phyloP scores from a whole-genome alignment of 2,113 vertebrate species.

The Scomber japonicus region DNA sequence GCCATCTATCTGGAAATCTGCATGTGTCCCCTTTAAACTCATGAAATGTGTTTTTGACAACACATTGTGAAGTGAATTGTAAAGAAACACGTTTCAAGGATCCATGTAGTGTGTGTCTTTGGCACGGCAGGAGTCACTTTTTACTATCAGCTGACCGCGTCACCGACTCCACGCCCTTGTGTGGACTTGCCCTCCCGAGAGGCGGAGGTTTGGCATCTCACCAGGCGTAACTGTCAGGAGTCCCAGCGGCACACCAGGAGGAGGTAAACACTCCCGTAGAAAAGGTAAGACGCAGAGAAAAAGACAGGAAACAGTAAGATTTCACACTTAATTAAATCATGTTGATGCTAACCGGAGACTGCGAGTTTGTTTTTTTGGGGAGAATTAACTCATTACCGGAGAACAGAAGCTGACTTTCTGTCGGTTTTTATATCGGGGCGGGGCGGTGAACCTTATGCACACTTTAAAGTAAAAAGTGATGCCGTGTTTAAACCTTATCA shows the following conservation, averaged over 20 bases:
- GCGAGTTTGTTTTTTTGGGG: no score
- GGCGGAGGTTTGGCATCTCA: neutral
- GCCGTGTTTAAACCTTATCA: neutral
- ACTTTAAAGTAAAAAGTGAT: neutral
- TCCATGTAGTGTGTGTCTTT: neutral
- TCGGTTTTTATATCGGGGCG: neutral
- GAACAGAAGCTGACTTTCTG: neutral
- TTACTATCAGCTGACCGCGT: neutral
- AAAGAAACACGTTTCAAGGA: no score
- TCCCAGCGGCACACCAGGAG: neutral
- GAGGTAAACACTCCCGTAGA: no score
- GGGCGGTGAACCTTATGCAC: neutral
- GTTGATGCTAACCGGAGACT: no score
- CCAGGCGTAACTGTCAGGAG: neutral
- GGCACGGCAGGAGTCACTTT: neutral
- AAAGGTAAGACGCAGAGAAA: neutral
- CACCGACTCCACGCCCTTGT: neutral
- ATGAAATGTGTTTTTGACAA: no score
- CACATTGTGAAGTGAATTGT: no score
- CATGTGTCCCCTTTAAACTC: no score
- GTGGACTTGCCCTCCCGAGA: conserved; percentile 1
- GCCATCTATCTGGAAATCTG: no score
- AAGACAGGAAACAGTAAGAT: neutral
- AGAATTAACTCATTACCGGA: no score
- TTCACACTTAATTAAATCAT: no score